Conservation (phyloP, 2,888 invertebrate genomes). For the Noctua fimbriata region DNA sequence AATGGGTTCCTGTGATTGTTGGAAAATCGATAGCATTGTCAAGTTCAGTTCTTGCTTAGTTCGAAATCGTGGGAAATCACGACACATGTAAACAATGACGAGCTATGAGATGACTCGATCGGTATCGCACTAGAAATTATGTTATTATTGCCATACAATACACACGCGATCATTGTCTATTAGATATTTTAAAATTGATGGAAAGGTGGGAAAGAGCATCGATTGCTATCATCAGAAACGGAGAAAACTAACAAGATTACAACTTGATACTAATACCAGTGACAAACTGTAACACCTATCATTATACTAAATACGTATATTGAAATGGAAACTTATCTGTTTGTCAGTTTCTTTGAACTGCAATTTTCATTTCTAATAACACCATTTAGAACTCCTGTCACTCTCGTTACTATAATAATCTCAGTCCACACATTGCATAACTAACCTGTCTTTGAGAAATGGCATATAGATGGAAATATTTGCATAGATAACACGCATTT, state of each 20-base stretch:
- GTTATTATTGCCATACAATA: conserved; percentile 48
- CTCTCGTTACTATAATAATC: conserved; percentile 36
- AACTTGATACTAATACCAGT: conserved; percentile 25
- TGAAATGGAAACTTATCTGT: conserved; percentile 52
- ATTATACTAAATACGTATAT: conserved; percentile 44
- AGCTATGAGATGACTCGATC: conserved; percentile 64
- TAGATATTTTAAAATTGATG: conserved; percentile 40
- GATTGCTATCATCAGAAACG: conserved; percentile 42
- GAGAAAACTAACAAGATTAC: conserved; percentile 56
- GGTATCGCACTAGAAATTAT: conserved; percentile 68
- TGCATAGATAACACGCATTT: conserved; percentile 18
- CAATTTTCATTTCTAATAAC: conserved; percentile 40
- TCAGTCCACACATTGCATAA: conserved; percentile 14
- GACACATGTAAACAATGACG: conserved; percentile 73
- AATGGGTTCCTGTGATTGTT: conserved; percentile 69
- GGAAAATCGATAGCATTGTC: conserved; percentile 76
- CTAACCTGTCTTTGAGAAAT: conserved; percentile 19
- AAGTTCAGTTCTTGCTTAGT: conserved; percentile 73
- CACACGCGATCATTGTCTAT: conserved; percentile 38
- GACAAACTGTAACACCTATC: conserved; percentile 39
- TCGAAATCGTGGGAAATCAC: conserved; percentile 84
- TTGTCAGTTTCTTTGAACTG: conserved; percentile 26
- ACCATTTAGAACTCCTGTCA: conserved; percentile 21
- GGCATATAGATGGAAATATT: conserved; percentile 30
- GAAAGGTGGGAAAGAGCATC: conserved; percentile 47